phyloP scores from a whole-genome alignment of 1,140 invertebrate genomes.

The Drosophila persimilis region DNA sequence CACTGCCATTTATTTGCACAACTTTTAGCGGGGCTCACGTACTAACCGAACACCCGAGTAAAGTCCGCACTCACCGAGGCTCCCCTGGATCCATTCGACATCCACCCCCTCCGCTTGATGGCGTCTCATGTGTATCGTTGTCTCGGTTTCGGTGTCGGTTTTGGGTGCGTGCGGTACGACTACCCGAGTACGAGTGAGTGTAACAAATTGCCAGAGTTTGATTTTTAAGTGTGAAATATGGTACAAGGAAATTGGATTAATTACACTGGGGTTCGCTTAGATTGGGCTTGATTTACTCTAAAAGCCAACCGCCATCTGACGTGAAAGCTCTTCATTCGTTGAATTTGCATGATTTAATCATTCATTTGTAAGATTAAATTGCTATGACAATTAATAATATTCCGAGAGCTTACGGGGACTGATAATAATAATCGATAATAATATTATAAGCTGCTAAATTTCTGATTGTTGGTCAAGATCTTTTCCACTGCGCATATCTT shows the following conservation, averaged over 20 bases:
- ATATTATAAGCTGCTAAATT: no score
- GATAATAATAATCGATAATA: no score
- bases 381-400: no score
- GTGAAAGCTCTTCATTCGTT: no score
- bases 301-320: constrained; percentile 1
- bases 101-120: constrained; percentile 13
- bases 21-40: constrained; percentile 63
- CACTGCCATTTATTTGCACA: constrained; percentile 70
- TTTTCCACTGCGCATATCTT: no score
- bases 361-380: no score
- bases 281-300: constrained; percentile 14
- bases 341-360: neutral
- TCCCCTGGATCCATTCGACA: neutral
- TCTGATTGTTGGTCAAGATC: no score
- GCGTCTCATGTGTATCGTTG: constrained; percentile 68
- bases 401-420: no score
- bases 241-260: constrained; percentile 57
- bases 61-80: neutral
- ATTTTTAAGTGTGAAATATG: constrained; percentile 65
- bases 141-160: constrained; percentile 11
- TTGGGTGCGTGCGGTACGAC: constrained; percentile 27
- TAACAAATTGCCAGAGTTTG: constrained; percentile 68
- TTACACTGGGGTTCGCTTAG: constrained; percentile 39
- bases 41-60: constrained; percentile 19
- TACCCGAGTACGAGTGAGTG: constrained; percentile 30